Evolutionary conservation across 2,113 vertebrate species (phyloP).

Genomic region (Onychostruthus taczanowskii): DNA sequence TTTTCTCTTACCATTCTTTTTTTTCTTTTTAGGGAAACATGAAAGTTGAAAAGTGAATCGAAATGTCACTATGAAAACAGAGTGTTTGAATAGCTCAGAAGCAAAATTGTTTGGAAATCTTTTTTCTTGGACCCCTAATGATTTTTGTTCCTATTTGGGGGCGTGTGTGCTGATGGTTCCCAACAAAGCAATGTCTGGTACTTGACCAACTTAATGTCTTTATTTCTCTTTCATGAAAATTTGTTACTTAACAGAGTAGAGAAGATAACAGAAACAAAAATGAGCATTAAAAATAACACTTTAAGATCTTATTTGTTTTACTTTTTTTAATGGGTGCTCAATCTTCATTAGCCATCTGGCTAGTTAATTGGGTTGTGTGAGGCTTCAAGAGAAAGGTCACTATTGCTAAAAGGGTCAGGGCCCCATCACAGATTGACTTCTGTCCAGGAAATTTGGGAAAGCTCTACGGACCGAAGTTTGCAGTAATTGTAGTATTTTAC

Average conservation of each 20-base stretch:
- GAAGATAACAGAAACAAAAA: not conserved
- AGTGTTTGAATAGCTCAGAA: not conserved
- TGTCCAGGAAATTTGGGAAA: not conserved
- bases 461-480: not conserved
- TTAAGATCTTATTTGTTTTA: not conserved
- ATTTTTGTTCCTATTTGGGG: not conserved
- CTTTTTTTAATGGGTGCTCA: not conserved
- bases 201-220: not conserved
- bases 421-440: not conserved
- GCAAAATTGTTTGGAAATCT: not conserved
- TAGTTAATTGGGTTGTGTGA: not conserved
- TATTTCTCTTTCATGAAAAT: not conserved
- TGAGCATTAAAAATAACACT: not conserved
- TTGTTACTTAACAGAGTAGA: not conserved
- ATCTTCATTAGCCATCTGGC: not conserved
- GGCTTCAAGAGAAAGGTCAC: not conserved
- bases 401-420: not conserved
- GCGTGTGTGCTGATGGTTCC: fast-evolving
- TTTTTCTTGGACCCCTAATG: not conserved
- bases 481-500: not conserved
- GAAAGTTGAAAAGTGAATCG: not conserved
- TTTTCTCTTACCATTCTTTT: not conserved
- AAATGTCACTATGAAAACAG: not conserved
- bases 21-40: not conserved
- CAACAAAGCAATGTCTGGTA: not conserved